A percentile compares a stretch with the other conserved stretches of the same genome.
Conservation (phyloP, 2,113 vertebrate species). For the Microtus montanus region DNA sequence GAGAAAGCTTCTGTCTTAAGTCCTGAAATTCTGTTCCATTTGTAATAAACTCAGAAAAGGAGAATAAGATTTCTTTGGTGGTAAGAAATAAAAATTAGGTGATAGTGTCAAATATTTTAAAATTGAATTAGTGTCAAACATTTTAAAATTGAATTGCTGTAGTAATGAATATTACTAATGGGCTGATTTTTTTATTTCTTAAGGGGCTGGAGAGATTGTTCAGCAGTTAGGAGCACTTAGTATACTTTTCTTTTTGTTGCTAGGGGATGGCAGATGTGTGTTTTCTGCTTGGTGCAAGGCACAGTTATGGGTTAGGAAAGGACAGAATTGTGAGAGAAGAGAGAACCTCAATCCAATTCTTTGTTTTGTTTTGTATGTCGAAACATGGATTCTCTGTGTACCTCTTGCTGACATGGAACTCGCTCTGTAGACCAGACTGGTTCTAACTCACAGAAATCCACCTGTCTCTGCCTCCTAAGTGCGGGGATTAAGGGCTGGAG, state of each 20-base stretch:
- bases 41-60: background rate
- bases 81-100: background rate
- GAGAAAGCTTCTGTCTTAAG: conserved; percentile 28
- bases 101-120: background rate
- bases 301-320: background rate
- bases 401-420: too few relatives aligned
- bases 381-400: too few relatives aligned
- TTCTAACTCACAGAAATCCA: too few relatives aligned
- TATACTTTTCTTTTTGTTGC: background rate
- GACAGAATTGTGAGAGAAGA: background rate
- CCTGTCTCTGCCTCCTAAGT: too few relatives aligned
- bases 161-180: background rate
- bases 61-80: background rate
- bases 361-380: too few relatives aligned
- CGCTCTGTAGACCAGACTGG: too few relatives aligned
- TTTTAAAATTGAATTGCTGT: background rate
- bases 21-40: conserved; percentile 23
- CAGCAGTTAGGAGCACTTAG: background rate
- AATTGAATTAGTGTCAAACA: background rate
- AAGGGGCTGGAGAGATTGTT: background rate
- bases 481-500: too few relatives aligned
- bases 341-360: background rate
- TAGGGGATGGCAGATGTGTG: background rate
- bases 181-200: background rate
- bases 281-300: background rate